phyloP scores from a whole-genome alignment of 2,888 invertebrate species.

The Polyploca ridens region DNA sequence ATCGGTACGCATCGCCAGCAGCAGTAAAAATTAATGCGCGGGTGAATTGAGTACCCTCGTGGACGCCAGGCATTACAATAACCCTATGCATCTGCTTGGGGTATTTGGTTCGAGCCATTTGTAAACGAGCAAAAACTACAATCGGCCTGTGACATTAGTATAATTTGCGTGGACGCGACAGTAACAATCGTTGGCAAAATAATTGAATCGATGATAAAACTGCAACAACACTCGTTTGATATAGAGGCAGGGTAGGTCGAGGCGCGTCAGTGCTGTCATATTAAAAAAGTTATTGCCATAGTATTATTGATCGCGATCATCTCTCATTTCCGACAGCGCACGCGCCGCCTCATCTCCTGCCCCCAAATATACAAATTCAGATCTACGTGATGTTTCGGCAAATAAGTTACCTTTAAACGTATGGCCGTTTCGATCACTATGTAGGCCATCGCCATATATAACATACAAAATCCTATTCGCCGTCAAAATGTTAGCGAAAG shows the following conservation, averaged over 20 bases:
- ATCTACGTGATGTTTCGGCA: slow-evolving; percentile 51
- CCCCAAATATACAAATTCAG: slow-evolving; percentile 52
- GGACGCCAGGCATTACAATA: too few relatives aligned
- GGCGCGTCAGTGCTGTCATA: background rate
- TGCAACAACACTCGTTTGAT: background rate
- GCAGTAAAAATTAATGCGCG: too few relatives aligned
- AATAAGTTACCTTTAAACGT: slow-evolving; percentile 28
- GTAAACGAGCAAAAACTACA: too few relatives aligned
- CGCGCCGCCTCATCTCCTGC: background rate
- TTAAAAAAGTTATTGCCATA: slow-evolving; percentile 23
- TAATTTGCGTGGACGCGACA: background rate
- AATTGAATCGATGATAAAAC: background rate
- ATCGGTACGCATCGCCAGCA: too few relatives aligned
- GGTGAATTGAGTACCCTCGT: too few relatives aligned
- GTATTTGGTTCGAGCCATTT: too few relatives aligned
- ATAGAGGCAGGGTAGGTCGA: background rate
- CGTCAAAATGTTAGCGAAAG: background rate
- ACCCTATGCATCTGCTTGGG: too few relatives aligned
- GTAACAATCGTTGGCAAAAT: background rate
- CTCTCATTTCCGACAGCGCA: slow-evolving; percentile 21
- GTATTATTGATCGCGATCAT: slow-evolving; percentile 21
- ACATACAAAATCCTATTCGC: background rate
- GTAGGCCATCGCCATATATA: background rate
- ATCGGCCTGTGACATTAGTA: slow-evolving; percentile 1
- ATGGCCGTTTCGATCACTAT: slow-evolving; percentile 9